Evolutionary conservation across 2,797 vertebrate genomes (phyloP).

Genomic region (Sphaeramia orbicularis): DNA sequence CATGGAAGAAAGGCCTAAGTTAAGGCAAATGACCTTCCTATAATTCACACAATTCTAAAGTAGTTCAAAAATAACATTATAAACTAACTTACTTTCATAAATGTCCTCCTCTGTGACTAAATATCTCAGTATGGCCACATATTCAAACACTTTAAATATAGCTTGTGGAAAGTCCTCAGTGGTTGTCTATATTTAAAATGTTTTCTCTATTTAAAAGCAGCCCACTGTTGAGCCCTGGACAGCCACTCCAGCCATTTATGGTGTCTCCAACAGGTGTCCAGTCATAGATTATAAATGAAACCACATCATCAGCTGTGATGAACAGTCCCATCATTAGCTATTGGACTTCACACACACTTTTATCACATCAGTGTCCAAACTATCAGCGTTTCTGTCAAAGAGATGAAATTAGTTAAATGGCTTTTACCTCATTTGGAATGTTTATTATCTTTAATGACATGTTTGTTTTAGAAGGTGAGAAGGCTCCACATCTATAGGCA

Average conservation of each 20-base stretch:
- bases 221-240: constrained; percentile 1
- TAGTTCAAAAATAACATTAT: too few relatives aligned
- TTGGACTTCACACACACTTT: constrained; percentile 6
- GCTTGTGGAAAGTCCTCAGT: constrained; percentile 8
- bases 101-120: neutral
- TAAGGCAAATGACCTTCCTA: too few relatives aligned
- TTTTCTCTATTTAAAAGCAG: constrained; percentile 41
- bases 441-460: too few relatives aligned
- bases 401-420: neutral
- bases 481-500: too few relatives aligned
- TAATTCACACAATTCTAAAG: too few relatives aligned
- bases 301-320: constrained; percentile 15
- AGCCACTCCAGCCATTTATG: constrained; percentile 20
- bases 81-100: too few relatives aligned
- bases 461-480: too few relatives aligned
- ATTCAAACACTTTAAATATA: constrained; percentile 33
- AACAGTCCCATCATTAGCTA: constrained; percentile 16
- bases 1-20: too few relatives aligned
- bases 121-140: neutral
- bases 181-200: constrained; percentile 37
- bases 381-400: neutral
- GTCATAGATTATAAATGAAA: constrained; percentile 34
- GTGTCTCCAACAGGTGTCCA: constrained; percentile 44
- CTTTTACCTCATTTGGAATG: neutral
- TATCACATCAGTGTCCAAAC: neutral